These are phyloP conservation scores for Drosophila kohkoa DNA, from an alignment of 1,140 invertebrate genomes.

Conservation along the genomic window DNA sequence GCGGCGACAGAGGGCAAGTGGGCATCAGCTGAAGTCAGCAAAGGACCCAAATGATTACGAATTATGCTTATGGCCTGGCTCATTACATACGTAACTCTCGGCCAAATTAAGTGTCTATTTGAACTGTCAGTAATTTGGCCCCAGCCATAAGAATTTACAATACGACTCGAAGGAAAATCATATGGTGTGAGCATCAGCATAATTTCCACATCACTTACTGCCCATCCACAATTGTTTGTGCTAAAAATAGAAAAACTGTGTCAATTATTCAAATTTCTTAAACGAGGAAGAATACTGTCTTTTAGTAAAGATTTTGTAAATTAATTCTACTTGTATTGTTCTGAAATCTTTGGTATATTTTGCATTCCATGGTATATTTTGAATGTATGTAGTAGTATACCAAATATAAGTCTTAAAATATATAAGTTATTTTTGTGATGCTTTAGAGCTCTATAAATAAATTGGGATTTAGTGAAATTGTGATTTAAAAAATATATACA, in stretches of 20 bases:
- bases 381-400: no score
- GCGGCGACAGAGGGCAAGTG: background rate
- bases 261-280: background rate
- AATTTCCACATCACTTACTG: conserved; percentile 4
- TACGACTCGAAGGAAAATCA: conserved; percentile 5
- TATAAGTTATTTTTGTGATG: no score
- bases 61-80: conserved; percentile 48
- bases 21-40: conserved; percentile 49
- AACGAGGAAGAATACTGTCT: background rate
- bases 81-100: conserved; percentile 42
- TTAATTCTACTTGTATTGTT: no score
- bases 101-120: conserved; percentile 57
- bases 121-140: conserved; percentile 3
- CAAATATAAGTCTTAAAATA: no score
- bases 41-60: conserved; percentile 56
- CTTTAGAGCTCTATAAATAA: no score
- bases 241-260: background rate
- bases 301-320: no score
- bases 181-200: conserved; percentile 12
- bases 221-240: background rate
- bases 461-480: no score
- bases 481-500: no score
- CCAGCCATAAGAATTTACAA: conserved; percentile 34
- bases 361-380: no score
- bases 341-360: no score